phyloP scores from a whole-genome alignment of 2,797 vertebrate genomes.

The Balearica regulorum region DNA sequence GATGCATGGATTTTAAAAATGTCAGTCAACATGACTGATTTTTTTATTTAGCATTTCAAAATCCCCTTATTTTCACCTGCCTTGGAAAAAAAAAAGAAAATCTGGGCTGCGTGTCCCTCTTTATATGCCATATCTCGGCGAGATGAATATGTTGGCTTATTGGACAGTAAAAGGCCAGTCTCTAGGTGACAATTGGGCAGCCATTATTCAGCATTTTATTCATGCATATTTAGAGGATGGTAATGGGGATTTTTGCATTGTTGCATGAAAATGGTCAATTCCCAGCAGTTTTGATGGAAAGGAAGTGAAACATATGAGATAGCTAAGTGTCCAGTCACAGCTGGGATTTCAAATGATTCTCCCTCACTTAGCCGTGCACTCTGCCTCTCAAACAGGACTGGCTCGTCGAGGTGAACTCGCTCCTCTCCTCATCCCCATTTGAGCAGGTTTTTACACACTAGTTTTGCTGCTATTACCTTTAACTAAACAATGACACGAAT shows the following conservation, averaged over 20 bases:
- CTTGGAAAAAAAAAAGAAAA: conserved; percentile 54
- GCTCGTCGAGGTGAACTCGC: conserved; percentile 67
- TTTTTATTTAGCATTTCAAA: conserved; percentile 87
- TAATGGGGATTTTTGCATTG: conserved; percentile 98
- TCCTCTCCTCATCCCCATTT: not conserved
- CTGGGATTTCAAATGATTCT: conserved; percentile 72
- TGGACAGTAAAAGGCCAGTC: conserved; percentile 97
- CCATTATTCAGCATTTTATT: conserved; percentile 92
- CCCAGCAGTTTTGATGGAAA: conserved; percentile 80
- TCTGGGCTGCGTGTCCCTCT: conserved; percentile 75
- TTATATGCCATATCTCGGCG: conserved; percentile 87
- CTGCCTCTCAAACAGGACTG: conserved; percentile 43
- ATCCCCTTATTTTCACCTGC: conserved; percentile 81
- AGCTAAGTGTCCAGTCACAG: conserved; percentile 71
- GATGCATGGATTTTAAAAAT: conserved; percentile 87
- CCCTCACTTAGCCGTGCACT: conserved; percentile 67
- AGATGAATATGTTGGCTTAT: conserved; percentile 98
- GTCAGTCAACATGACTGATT: conserved; percentile 89
- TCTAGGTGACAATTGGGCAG: conserved; percentile 89
- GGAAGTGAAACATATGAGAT: conserved; percentile 73
- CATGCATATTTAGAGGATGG: conserved; percentile 99
- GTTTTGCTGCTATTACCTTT: conserved; percentile 64
- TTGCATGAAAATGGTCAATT: conserved; percentile 95
- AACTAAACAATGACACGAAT: conserved; percentile 50
- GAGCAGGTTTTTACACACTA: conserved; percentile 51